Conservation (phyloP, 2,888 invertebrate species). For the Chironomus riparius region DNA sequence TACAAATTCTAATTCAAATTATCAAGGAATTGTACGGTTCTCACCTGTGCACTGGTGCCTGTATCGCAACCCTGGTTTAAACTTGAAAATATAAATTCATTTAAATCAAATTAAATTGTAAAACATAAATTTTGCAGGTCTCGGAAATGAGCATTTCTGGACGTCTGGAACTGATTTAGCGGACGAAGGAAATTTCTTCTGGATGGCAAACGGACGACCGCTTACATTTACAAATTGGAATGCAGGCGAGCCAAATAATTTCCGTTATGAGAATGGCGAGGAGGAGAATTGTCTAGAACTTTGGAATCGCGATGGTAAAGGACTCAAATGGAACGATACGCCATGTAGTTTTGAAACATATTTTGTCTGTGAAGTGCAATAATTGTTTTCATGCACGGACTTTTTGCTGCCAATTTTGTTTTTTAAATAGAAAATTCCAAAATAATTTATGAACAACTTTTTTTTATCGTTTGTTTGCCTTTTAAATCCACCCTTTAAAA, state of each 20-base stretch:
- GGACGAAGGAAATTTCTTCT: constrained; percentile 84
- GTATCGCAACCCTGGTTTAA: no score
- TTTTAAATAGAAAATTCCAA: no score
- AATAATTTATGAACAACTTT: neutral
- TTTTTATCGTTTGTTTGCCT: neutral
- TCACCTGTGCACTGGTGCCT: no score
- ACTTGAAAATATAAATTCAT: no score
- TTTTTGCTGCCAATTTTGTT: neutral
- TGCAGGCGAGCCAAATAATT: constrained; percentile 88
- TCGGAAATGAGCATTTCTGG: constrained; percentile 89
- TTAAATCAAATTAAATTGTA: neutral
- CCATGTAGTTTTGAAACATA: constrained; percentile 89
- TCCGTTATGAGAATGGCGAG: constrained; percentile 80
- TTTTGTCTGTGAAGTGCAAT: constrained; percentile 79
- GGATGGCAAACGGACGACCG: constrained; percentile 85
- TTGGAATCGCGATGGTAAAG: constrained; percentile 85
- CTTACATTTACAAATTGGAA: constrained; percentile 90
- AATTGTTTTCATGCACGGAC: constrained; percentile 27
- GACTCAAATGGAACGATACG: constrained; percentile 87
- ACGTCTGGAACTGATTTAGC: constrained; percentile 86
- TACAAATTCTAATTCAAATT: no score
- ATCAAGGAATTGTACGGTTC: no score
- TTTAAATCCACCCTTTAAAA: no score
- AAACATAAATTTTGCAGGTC: constrained; percentile 46
- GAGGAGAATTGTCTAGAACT: constrained; percentile 86